These are phyloP conservation scores for Leptopilina drosophilae DNA, from an alignment of 2,888 invertebrate species.

Conservation along the genomic window DNA sequence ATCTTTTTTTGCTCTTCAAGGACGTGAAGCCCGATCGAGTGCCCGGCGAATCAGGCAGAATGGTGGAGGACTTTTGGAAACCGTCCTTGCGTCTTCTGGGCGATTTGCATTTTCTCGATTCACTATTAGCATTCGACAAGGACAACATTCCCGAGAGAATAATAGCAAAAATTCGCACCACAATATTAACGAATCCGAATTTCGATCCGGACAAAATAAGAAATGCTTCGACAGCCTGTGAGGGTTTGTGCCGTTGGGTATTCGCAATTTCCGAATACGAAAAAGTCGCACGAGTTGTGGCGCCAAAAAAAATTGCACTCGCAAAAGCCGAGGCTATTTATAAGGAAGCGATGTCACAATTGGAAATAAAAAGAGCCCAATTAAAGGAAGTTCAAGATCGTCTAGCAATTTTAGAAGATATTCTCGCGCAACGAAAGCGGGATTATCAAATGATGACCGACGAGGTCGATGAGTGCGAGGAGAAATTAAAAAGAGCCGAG, in stretches of 20 bases:
- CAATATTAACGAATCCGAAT: conserved; percentile 89
- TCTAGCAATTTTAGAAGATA: conserved; percentile 85
- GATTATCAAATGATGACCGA: conserved; percentile 87
- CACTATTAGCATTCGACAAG: conserved; percentile 91
- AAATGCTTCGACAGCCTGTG: conserved; percentile 91
- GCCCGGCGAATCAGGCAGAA: conserved; percentile 86
- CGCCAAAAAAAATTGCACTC: conserved; percentile 94
- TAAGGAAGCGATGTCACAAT: conserved; percentile 84
- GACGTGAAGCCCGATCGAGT: conserved; percentile 93
- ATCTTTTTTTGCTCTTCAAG: conserved; percentile 70
- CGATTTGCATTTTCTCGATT: conserved; percentile 95
- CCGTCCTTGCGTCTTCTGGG: conserved; percentile 92
- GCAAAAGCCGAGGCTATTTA: conserved; percentile 91
- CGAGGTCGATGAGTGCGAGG: conserved; percentile 91
- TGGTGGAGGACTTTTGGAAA: conserved; percentile 95
- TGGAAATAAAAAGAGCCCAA: conserved; percentile 88
- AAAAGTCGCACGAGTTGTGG: conserved; percentile 92
- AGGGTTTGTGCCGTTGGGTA: conserved; percentile 96
- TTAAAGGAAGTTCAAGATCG: conserved; percentile 84
- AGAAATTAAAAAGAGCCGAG: conserved; percentile 92
- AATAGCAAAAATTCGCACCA: conserved; percentile 89
- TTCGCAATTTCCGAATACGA: conserved; percentile 96
- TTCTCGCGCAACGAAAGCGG: conserved; percentile 82
- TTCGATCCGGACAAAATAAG: conserved; percentile 95
- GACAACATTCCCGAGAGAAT: conserved; percentile 92